Percentiles rank a stretch among this genome's conserved stretches.
Evolutionary conservation across 2,888 invertebrate species (phyloP).

Genomic region (Sesia bembeciformis): DNA sequence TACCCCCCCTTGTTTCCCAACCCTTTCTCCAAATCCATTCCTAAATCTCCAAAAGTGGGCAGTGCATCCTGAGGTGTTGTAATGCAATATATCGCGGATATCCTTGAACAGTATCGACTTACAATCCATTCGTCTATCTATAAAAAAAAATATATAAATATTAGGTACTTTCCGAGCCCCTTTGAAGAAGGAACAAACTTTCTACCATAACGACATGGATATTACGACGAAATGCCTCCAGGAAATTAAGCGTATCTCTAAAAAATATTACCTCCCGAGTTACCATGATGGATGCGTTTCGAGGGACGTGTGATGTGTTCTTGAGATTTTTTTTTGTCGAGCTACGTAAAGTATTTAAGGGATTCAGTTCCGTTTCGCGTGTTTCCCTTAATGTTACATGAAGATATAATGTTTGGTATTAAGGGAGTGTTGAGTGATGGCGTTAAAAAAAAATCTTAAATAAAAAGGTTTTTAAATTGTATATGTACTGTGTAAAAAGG

Average conservation of each 20-base stretch:
- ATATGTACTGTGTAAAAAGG: too few relatives aligned
- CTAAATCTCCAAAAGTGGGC: too few relatives aligned
- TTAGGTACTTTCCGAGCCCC: too few relatives aligned
- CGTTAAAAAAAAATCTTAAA: background rate
- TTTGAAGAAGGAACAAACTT: background rate
- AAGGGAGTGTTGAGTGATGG: background rate
- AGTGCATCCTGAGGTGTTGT: too few relatives aligned
- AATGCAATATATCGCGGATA: too few relatives aligned
- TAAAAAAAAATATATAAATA: too few relatives aligned
- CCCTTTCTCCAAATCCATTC: too few relatives aligned
- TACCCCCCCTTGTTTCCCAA: too few relatives aligned
- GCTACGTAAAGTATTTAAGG: background rate
- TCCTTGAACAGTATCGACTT: too few relatives aligned
- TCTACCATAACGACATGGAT: background rate
- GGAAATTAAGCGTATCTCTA: constrained; percentile 23
- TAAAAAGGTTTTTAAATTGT: too few relatives aligned
- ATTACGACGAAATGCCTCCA: constrained; percentile 2
- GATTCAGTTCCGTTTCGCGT: background rate
- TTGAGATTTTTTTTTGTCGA: background rate
- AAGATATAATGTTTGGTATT: background rate
- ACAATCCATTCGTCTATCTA: too few relatives aligned
- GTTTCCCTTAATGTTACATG: background rate
- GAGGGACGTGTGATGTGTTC: background rate
- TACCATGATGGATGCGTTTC: background rate
- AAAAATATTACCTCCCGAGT: constrained; percentile 12